Percentiles rank a stretch among this genome's conserved stretches.
These are phyloP conservation scores for Phaetusa simplex DNA, from an alignment of 2,113 vertebrate genomes.

Conservation along the genomic window DNA sequence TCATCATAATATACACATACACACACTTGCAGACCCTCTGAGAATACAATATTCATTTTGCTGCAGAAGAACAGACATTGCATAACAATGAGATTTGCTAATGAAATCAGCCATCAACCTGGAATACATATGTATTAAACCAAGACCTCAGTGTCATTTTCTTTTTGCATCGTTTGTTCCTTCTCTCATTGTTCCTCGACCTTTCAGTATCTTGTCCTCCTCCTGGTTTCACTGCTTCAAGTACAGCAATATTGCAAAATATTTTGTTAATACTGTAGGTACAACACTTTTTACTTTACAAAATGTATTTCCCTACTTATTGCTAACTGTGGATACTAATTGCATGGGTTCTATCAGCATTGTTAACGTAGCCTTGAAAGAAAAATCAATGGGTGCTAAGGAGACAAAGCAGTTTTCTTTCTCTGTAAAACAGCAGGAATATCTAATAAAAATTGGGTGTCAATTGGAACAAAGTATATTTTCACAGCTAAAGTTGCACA, in stretches of 20 bases:
- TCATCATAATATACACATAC: constrained; percentile 55
- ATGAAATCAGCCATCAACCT: constrained; percentile 99
- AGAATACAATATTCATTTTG: constrained; percentile 99
- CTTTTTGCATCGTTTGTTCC: constrained; percentile 94
- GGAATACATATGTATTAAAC: constrained; percentile 99
- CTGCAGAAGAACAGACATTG: constrained; percentile 99
- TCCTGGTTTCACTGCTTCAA: constrained; percentile 66
- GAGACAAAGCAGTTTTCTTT: constrained; percentile 66
- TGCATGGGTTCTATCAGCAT: constrained; percentile 52
- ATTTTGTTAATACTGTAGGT: constrained; percentile 19
- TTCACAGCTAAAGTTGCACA: not conserved
- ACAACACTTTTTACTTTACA: constrained; percentile 39
- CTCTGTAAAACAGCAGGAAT: constrained; percentile 30
- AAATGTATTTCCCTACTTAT: constrained; percentile 28
- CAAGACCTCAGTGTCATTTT: constrained; percentile 92
- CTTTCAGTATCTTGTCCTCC: constrained; percentile 71
- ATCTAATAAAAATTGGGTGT: not conserved
- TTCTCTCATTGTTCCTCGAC: constrained; percentile 74
- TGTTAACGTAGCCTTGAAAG: constrained; percentile 48
- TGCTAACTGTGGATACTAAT: constrained; percentile 55
- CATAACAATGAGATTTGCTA: constrained; percentile 99
- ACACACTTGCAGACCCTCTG: constrained; percentile 68
- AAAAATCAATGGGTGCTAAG: constrained; percentile 66
- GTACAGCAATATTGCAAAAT: constrained; percentile 53
- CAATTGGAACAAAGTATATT: not conserved